Conservation (phyloP, 1,140 invertebrate genomes). For the Meloidogyne floridensis region DNA sequence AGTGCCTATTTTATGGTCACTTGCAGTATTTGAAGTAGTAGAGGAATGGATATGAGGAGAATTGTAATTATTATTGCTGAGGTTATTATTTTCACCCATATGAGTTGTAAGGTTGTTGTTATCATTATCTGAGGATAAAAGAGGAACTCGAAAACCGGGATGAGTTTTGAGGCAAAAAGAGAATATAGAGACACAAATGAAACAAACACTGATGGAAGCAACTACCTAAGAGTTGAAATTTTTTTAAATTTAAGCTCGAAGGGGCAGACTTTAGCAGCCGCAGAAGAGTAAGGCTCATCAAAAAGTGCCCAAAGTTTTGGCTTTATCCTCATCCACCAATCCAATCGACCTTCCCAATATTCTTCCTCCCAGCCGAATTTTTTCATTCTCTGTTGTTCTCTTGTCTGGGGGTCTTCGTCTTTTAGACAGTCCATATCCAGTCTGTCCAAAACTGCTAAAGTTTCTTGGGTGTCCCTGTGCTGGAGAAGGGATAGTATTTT, state of each 20-base stretch:
- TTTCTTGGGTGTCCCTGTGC: conserved; percentile 77
- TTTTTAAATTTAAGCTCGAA: not conserved
- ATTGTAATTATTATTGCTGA: conserved; percentile 12
- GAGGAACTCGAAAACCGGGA: conserved; percentile 66
- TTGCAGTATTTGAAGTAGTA: conserved; percentile 17
- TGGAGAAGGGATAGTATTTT: conserved; percentile 1
- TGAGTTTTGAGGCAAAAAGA: conserved; percentile 94
- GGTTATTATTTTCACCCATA: conserved; percentile 3
- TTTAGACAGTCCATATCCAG: conserved; percentile 67
- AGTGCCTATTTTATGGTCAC: conserved; percentile 34
- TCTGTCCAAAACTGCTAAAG: conserved; percentile 75
- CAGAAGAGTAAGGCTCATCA: conserved; percentile 85
- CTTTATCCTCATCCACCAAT: conserved; percentile 68
- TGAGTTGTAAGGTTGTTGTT: conserved; percentile 5
- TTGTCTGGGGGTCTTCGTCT: conserved; percentile 74
- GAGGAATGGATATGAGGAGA: conserved; percentile 2
- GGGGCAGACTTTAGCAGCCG: conserved; percentile 39
- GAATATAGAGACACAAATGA: conserved; percentile 96
- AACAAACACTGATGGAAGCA: conserved; percentile 91
- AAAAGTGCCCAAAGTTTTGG: conserved; percentile 84
- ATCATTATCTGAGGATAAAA: conserved; percentile 15
- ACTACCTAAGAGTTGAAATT: conserved; percentile 79
- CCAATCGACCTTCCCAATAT: conserved; percentile 59
- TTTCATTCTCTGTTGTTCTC: conserved; percentile 78
- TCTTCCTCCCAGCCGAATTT: conserved; percentile 83